These are phyloP conservation scores for Cantharis lateralis DNA, from an alignment of 2,888 invertebrate species.

Conservation along the genomic window DNA sequence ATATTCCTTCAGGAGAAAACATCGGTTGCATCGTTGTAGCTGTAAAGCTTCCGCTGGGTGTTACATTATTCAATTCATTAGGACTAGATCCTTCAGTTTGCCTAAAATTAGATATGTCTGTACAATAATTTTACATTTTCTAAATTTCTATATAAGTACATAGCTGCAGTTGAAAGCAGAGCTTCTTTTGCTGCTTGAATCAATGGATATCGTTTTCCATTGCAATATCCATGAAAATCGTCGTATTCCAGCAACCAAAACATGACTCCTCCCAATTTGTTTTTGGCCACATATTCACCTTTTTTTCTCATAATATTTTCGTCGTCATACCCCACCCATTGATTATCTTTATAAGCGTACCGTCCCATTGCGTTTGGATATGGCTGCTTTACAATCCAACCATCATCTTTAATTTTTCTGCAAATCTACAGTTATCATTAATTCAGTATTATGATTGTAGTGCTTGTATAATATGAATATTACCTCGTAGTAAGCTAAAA, in stretches of 20 bases:
- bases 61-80: too few species aligned
- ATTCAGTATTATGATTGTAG: neutral
- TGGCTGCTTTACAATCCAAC: neutral
- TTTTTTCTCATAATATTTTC: slow-evolving; percentile 81
- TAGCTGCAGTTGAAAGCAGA: neutral
- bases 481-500: neutral
- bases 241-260: slow-evolving; percentile 90
- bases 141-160: too few species aligned
- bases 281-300: slow-evolving; percentile 77
- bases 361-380: slow-evolving; percentile 75
- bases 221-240: slow-evolving; percentile 80
- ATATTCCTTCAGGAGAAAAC: too few species aligned
- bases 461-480: neutral
- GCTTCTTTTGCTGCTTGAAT: slow-evolving; percentile 71
- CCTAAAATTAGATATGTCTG: too few species aligned
- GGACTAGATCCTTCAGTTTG: too few species aligned
- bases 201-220: slow-evolving; percentile 80
- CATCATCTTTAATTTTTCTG: neutral
- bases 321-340: slow-evolving; percentile 95
- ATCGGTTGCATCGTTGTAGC: too few species aligned
- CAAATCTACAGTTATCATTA: neutral
- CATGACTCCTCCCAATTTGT: slow-evolving; percentile 85
- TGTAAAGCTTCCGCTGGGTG: too few species aligned
- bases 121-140: too few species aligned
- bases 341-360: slow-evolving; percentile 79